Evolutionary conservation across 2,113 vertebrate genomes (phyloP).

Genomic region (Lepisosteus osseus): DNA sequence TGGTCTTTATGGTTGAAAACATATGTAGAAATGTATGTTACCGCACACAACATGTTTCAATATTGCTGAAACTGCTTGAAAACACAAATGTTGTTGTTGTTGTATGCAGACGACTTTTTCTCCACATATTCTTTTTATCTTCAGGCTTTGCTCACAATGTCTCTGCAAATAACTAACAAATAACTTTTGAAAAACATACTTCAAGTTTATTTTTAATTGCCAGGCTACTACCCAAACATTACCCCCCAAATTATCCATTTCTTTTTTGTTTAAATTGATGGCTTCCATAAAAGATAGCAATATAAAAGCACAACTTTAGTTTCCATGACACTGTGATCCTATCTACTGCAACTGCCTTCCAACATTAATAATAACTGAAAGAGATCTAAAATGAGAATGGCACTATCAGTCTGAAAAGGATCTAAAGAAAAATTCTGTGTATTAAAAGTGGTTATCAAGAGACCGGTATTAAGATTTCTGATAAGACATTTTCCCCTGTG

Average conservation of each 20-base stretch:
- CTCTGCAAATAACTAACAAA: background rate
- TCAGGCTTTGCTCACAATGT: background rate
- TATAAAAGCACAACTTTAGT: slow-evolving; percentile 25
- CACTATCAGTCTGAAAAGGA: slow-evolving; percentile 32
- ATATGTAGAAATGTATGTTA: background rate
- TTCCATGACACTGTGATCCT: slow-evolving; percentile 27
- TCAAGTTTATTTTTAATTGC: too few relatives aligned
- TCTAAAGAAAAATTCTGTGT: slow-evolving; percentile 33
- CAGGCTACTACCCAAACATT: slow-evolving; percentile 9
- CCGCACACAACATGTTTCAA: background rate
- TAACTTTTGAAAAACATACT: background rate
- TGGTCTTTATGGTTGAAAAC: background rate
- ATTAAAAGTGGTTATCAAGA: slow-evolving; percentile 34
- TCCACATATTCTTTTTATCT: background rate
- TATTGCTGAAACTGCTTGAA: background rate
- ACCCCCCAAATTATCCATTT: background rate
- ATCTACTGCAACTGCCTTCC: slow-evolving; percentile 29
- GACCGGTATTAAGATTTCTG: slow-evolving; percentile 22
- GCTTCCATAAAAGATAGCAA: background rate
- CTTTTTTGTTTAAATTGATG: slow-evolving; percentile 31
- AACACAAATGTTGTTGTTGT: too few relatives aligned
- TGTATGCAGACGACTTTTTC: too few relatives aligned
- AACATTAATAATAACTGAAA: slow-evolving; percentile 35
- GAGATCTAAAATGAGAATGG: slow-evolving; percentile 27
- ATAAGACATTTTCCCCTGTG: slow-evolving; percentile 8